These are phyloP conservation scores for Stictonetta naevosa DNA, from an alignment of 2,113 vertebrate genomes.

Conservation along the genomic window DNA sequence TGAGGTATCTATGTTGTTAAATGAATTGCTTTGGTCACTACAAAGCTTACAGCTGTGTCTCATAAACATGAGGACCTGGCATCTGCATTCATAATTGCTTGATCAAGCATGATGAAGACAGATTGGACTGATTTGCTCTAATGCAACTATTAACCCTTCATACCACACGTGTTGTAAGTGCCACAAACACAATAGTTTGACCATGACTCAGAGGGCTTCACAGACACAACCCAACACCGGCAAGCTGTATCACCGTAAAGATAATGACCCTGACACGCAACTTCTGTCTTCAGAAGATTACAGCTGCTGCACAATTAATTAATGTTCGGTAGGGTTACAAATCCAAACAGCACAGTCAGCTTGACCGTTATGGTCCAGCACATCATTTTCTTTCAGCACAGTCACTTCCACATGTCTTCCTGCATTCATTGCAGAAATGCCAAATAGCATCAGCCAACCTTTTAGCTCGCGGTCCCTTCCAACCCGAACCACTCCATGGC, in stretches of 20 bases:
- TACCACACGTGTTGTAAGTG: not conserved
- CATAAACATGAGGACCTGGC: not conserved
- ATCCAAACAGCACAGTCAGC: not conserved
- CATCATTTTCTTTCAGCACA: not conserved
- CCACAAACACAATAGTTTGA: not conserved
- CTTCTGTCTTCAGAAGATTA: not conserved
- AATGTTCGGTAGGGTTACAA: not conserved
- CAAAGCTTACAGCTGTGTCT: not conserved
- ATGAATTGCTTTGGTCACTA: not conserved
- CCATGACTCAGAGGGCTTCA: rapidly evolving
- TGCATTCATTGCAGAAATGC: not conserved
- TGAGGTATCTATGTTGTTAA: not conserved
- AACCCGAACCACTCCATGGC: too few species aligned
- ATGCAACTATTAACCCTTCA: not conserved
- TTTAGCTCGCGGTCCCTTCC: too few species aligned
- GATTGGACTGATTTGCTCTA: not conserved
- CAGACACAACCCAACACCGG: not conserved
- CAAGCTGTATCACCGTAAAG: not conserved
- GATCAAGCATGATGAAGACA: not conserved
- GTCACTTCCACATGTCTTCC: not conserved
- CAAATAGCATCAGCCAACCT: not conserved
- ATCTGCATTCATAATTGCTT: not conserved
- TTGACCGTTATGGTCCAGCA: not conserved
- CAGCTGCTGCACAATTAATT: not conserved
- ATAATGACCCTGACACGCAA: not conserved